Base-by-base conservation (phyloP, 2,113 vertebrate genomes). In the Dermatemys mawii region DNA sequence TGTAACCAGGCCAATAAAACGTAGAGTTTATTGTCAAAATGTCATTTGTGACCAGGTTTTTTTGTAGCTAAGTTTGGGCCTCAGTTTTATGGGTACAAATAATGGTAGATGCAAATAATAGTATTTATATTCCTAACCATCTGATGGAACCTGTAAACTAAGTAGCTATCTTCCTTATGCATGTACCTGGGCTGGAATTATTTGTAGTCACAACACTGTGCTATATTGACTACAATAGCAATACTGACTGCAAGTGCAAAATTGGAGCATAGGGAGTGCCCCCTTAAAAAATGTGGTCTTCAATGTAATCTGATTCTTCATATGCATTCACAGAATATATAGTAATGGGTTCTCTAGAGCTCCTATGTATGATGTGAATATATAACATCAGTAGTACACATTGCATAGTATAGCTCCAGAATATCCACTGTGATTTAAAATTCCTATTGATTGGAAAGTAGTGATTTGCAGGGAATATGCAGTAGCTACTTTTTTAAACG, bases 131-230 rank as follows among this genome's bases (percentile, higher is more conserved):
- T 84, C 67, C 49, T 60, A 93, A 83, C 53, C 2, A 32, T 79
- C 82, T 91, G 86, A 92, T 24, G 81, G 89, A 96, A 94, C 17
- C 67, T 94, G 89, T 91, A 97, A 96, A 97, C 86, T 79, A 93
- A 81, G 54, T 51, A 44, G 83, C 83, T 79, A 29, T 81, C 19
- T 78, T 83, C 81, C 89, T 86, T 19, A 54, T 78, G 12, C 54
- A 84, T 57, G 86, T 17, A 83, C 92, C 78, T 88, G 41, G 5
- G 91, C 94, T 89, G 60, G 75, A 81, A 87, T 96, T 93, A 94
- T 87, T 46, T 44, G 35, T 73, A n/a, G 79, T 81, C 53, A 90
- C 21, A 12, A 5, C 49, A 81, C 89, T 91, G 41, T 91, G 92
- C 92, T 79, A 32, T 60, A 60, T 60, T 57, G 55, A 60, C 55